phyloP scores from a whole-genome alignment of 1,140 invertebrate species.

The Bactericera cockerelli region DNA sequence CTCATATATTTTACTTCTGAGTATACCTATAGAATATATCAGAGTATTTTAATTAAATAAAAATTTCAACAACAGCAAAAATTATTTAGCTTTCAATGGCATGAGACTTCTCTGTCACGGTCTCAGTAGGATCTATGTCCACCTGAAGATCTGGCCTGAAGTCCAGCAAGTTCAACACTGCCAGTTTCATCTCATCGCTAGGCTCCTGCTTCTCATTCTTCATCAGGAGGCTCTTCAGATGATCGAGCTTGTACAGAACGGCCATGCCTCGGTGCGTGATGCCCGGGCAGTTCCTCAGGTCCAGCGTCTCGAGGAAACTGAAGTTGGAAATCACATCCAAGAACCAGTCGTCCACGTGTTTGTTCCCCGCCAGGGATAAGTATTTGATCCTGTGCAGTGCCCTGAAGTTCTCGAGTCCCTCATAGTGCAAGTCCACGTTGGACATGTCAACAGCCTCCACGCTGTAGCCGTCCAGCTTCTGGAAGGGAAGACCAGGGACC shows the following conservation, averaged over 20 bases:
- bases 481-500: constrained; percentile 35
- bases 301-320: constrained; percentile 47
- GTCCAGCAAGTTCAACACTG: background rate
- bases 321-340: constrained; percentile 45
- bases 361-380: constrained; percentile 44
- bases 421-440: constrained; percentile 43
- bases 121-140: background rate
- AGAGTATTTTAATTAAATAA: too few relatives aligned
- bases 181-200: background rate
- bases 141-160: background rate
- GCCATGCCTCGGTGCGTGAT: constrained; percentile 47
- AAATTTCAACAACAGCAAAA: too few relatives aligned
- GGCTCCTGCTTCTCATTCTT: constrained; percentile 27
- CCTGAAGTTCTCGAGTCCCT: constrained; percentile 50
- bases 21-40: too few relatives aligned
- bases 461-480: constrained; percentile 34
- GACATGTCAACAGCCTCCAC: constrained; percentile 53
- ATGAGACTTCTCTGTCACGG: too few relatives aligned
- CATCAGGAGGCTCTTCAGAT: constrained; percentile 38
- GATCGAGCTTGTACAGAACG: constrained; percentile 40
- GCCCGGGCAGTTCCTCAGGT: constrained; percentile 48
- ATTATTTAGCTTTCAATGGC: too few relatives aligned
- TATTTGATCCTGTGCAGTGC: constrained; percentile 42
- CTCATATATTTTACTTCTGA: too few relatives aligned
- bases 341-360: constrained; percentile 57